Base-by-base conservation (phyloP, 2,888 invertebrate species). In the Portevinia maculata region DNA sequence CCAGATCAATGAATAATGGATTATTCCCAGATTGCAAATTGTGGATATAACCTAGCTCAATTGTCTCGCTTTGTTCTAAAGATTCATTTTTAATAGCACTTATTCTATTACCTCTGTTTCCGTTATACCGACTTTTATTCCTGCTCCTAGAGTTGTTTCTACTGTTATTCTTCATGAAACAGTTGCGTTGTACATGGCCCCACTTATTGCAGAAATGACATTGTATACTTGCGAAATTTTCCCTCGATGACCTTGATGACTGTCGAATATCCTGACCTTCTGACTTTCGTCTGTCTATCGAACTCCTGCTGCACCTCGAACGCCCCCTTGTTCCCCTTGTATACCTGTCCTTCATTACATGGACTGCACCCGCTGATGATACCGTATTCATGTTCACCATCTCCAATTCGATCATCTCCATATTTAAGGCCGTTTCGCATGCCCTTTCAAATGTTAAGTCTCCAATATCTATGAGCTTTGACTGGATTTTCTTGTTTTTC, bases 341-440 rank as follows among this genome's bases (percentile, higher is more conserved):
- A 32, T 32, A 32, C 11, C 32, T 32, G 8, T 7, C n/a, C n/a
- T n/a, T n/a, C 7, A 32, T 32, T 32, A 11, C 6, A 32, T 11
- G 32, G 1, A 32, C 32, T 32, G 32, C 32, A 9, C 9, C 32
- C 11, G 32, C 1, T 32, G 32, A 32, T 9, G 32, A 9, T 32
- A 3, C 32, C 1, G 1, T 0, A 11, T 11, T 32, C 32, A 32
- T 32, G 32, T 32, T 1, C 32, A 32, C 32, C 32, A 32, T 32
- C 24, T 57, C 28, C 9, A 21, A 8, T 8, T 8, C 37, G 21
- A 39, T 39, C 21, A 57, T 24, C 11, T 57, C 55, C 37, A 28
- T 53, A 19, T 53, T 53, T 13, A 39, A 13, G 5, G 37, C 37
- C 3, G 37, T 13, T 11, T 37, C 37, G 11, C 37, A 37, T 11